A percentile compares a stretch with the other conserved stretches of the same genome.
Conservation (phyloP, 2,113 vertebrate species). For the Odontesthes bonariensis region DNA sequence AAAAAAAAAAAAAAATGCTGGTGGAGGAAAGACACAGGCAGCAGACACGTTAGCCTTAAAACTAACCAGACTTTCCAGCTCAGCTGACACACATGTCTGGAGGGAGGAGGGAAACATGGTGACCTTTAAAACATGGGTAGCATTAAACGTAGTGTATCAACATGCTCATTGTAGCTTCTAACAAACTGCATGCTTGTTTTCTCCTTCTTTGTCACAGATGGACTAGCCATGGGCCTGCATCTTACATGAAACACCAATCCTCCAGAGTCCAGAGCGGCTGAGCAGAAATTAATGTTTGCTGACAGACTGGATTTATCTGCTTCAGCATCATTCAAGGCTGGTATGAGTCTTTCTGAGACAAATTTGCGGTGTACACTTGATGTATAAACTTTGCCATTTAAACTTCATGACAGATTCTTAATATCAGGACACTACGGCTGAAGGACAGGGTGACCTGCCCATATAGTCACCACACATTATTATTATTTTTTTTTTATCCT, state of each 20-base stretch:
- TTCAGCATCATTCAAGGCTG: neutral
- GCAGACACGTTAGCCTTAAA: neutral
- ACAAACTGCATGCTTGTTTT: slow-evolving; percentile 6
- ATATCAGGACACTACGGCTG: neutral
- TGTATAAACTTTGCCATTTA: neutral
- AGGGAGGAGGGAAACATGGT: neutral
- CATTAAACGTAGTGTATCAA: neutral
- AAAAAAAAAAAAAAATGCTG: too few relatives aligned
- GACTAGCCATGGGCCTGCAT: neutral
- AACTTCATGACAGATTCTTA: neutral
- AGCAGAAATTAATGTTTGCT: slow-evolving; percentile 7
- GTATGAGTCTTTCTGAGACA: neutral
- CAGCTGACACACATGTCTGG: neutral
- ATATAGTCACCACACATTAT: too few relatives aligned
- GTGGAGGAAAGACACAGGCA: neutral
- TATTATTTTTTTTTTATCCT: too few relatives aligned
- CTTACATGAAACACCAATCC: neutral
- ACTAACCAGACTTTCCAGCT: neutral
- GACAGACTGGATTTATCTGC: slow-evolving; percentile 9
- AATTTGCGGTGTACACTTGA: neutral
- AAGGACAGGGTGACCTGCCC: neutral
- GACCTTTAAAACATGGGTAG: neutral
- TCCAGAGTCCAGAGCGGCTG: neutral
- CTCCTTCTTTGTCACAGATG: neutral
- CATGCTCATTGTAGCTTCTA: neutral